Conservation (phyloP, 2,113 vertebrate species). For the Actenoides lindsayi region DNA sequence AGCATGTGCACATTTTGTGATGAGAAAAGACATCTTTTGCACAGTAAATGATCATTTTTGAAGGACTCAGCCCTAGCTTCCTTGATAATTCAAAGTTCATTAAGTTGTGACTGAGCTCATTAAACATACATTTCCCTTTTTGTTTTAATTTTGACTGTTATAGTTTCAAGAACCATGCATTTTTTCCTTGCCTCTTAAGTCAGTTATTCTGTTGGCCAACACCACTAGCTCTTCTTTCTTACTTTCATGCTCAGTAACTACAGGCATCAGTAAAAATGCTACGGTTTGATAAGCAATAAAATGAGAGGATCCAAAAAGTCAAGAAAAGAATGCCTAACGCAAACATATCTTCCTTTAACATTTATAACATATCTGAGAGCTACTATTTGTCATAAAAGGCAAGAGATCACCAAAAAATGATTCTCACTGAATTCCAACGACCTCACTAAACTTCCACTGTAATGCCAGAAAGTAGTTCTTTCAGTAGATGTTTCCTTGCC, state of each 20-base stretch:
- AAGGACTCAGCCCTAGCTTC: not conserved
- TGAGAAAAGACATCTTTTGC: not conserved
- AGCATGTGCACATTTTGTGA: not conserved
- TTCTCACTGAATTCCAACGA: not conserved
- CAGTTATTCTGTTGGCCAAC: not conserved
- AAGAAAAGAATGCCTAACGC: not conserved
- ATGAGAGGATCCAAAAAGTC: not conserved
- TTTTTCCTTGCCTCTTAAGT: not conserved
- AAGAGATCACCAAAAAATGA: not conserved
- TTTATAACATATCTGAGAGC: not conserved
- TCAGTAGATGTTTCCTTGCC: not conserved
- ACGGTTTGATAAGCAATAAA: not conserved
- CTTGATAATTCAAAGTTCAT: not conserved
- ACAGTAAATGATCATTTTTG: not conserved
- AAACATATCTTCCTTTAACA: not conserved
- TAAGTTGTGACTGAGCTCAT: slow-evolving; percentile 2
- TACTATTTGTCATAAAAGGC: not conserved
- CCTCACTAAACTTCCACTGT: not conserved
- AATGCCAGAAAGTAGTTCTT: not conserved
- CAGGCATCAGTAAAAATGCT: not conserved
- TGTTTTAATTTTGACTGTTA: not conserved
- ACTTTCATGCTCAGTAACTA: not conserved
- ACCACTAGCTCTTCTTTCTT: not conserved
- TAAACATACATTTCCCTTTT: not conserved
- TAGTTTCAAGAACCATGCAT: not conserved